Percentiles rank a stretch among this genome's conserved stretches.
Evolutionary conservation across 2,888 invertebrate species (phyloP).

Genomic region (Apodemia zela): DNA sequence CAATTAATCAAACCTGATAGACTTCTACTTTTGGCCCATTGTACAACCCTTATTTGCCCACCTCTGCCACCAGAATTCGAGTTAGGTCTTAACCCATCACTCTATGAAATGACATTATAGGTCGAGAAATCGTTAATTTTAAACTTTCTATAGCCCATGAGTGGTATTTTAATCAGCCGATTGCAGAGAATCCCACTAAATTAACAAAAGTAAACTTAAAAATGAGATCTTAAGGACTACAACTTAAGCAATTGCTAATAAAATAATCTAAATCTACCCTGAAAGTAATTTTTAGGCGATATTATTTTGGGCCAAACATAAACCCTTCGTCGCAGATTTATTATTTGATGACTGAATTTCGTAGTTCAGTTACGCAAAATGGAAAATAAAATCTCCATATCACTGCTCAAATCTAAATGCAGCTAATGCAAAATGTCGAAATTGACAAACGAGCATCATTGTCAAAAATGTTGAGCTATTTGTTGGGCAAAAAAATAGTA

Average conservation of each 20-base stretch:
- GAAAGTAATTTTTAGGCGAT: neutral
- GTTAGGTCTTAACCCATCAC: too few species aligned
- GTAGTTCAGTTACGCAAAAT: neutral
- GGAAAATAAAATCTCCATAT: neutral
- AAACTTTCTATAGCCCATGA: too few species aligned
- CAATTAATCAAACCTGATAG: too few species aligned
- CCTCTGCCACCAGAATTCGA: too few species aligned
- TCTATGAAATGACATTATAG: too few species aligned
- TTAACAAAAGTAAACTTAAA: neutral
- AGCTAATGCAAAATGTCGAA: neutral
- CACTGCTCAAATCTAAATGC: neutral
- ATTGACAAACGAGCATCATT: neutral
- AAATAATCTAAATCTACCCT: constrained; percentile 10
- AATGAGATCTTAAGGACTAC: constrained; percentile 6
- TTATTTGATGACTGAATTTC: neutral
- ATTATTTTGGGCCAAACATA: neutral
- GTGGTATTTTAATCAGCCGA: too few species aligned
- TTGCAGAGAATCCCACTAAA: too few species aligned
- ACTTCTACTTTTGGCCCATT: too few species aligned
- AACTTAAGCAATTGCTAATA: neutral
- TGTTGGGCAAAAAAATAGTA: too few species aligned
- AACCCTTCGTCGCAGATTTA: neutral
- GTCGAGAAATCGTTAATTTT: too few species aligned
- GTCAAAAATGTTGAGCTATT: neutral
- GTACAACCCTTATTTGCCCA: too few species aligned